These are phyloP conservation scores for Raja brachyura DNA, from an alignment of 2,113 vertebrate species.

Conservation along the genomic window DNA sequence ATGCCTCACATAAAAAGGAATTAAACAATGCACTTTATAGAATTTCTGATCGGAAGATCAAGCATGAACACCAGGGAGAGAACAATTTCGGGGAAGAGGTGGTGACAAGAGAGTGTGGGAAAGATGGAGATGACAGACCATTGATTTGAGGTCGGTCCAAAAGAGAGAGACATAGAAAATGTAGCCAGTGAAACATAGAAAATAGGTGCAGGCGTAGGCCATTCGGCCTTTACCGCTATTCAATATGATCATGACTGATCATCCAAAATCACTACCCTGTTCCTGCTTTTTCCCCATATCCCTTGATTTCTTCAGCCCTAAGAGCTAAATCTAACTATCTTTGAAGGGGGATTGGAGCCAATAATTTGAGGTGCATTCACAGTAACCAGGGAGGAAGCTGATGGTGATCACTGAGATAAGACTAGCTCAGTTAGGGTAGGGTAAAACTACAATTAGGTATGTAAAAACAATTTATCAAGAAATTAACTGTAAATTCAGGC, in stretches of 20 bases:
- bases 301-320: no score
- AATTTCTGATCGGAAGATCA: not conserved
- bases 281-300: no score
- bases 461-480: not conserved
- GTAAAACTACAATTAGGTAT: not conserved
- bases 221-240: no score
- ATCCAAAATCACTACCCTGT: no score
- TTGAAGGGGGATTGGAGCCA: not conserved
- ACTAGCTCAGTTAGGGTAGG: not conserved
- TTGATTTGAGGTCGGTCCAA: not conserved
- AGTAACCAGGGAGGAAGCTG: not conserved
- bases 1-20: not conserved
- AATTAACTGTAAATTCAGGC: not conserved
- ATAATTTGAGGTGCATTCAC: not conserved
- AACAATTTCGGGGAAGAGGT: not conserved
- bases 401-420: not conserved
- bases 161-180: not conserved
- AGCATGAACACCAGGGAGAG: not conserved
- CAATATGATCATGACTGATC: no score
- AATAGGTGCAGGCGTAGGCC: no score
- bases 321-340: no score
- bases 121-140: not conserved
- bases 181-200: not conserved
- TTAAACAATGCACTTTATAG: not conserved
- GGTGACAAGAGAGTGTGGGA: not conserved